These are phyloP conservation scores for Himalopsyche tibetana DNA, from an alignment of 2,888 invertebrate species.

Conservation along the genomic window DNA sequence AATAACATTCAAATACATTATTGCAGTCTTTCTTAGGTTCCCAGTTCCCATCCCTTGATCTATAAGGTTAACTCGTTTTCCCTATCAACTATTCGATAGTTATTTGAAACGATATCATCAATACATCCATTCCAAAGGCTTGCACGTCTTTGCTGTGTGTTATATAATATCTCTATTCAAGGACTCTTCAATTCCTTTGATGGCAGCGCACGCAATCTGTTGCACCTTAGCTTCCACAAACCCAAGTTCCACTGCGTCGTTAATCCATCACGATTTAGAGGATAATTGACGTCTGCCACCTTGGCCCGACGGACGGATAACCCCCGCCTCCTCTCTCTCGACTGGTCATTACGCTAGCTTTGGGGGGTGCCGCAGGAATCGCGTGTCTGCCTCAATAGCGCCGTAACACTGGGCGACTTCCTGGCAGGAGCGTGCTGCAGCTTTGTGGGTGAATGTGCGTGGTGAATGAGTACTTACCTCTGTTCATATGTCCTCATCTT, in stretches of 20 bases:
- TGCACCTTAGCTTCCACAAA: conserved; percentile 38
- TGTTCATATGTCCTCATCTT: too few relatives aligned
- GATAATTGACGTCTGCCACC: conserved; percentile 46
- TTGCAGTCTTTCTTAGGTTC: too few relatives aligned
- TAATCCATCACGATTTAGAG: conserved; percentile 50
- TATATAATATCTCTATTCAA: not conserved
- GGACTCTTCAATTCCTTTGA: conserved; percentile 33
- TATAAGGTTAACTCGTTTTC: too few relatives aligned
- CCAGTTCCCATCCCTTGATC: too few relatives aligned
- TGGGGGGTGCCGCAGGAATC: conserved; percentile 12
- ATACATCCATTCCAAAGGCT: not conserved
- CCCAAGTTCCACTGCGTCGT: not conserved
- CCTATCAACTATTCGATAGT: too few relatives aligned
- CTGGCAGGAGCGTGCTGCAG: conserved; percentile 27
- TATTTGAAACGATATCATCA: too few relatives aligned
- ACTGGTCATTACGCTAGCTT: conserved; percentile 42
- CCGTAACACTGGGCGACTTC: conserved; percentile 39
- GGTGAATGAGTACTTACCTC: not conserved
- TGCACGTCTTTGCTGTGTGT: too few relatives aligned
- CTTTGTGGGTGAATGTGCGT: not conserved
- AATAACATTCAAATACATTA: too few relatives aligned
- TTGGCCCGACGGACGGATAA: conserved; percentile 35
- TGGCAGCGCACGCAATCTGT: conserved; percentile 26
- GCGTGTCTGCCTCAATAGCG: conserved; percentile 39
- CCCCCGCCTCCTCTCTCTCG: conserved; percentile 17